These are phyloP conservation scores for Brachylomia viminalis DNA, from an alignment of 2,888 invertebrate genomes.

Conservation along the genomic window DNA sequence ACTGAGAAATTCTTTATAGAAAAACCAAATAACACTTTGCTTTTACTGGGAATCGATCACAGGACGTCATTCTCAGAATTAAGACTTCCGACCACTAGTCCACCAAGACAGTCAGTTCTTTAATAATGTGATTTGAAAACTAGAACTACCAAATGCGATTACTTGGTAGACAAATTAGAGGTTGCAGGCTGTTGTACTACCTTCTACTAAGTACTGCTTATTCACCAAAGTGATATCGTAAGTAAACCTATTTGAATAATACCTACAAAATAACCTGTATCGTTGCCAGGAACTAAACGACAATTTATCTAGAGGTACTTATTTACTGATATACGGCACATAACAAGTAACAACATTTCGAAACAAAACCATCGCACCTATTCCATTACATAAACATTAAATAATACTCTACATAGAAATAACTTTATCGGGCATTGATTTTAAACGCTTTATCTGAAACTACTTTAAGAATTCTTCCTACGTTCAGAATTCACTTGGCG, in stretches of 20 bases:
- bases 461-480: slow-evolving; percentile 52
- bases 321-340: slow-evolving; percentile 11
- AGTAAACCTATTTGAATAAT: neutral
- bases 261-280: neutral
- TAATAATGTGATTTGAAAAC: slow-evolving; percentile 1
- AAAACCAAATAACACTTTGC: neutral
- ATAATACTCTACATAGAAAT: slow-evolving; percentile 57
- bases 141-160: neutral
- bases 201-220: neutral
- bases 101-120: neutral
- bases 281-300: slow-evolving; percentile 6
- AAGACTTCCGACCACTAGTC: too few species aligned
- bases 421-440: slow-evolving; percentile 58
- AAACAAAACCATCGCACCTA: slow-evolving; percentile 45
- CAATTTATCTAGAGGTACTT: slow-evolving; percentile 1
- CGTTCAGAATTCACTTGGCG: slow-evolving; percentile 46
- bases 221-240: too few species aligned
- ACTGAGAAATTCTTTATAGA: neutral
- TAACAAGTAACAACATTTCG: slow-evolving; percentile 25
- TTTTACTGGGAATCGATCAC: too few species aligned
- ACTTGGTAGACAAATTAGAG: neutral
- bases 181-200: too few species aligned
- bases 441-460: slow-evolving; percentile 67
- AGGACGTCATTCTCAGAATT: neutral
- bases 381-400: slow-evolving; percentile 45